Base-by-base conservation (phyloP, 1,140 invertebrate species). In the Lordiphosa clarofinis region DNA sequence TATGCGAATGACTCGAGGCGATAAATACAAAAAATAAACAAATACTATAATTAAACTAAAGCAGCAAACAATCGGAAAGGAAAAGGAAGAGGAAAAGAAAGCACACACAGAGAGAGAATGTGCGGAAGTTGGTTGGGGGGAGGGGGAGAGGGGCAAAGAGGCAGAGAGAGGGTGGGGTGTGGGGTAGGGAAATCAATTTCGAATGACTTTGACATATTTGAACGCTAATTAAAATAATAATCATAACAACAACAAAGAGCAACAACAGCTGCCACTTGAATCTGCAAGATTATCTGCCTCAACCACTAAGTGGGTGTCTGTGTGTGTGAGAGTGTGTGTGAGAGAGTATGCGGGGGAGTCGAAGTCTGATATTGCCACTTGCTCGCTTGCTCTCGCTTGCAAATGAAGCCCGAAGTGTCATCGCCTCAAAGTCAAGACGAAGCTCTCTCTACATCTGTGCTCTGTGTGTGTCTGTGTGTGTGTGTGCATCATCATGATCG, bases 181-280 rank as follows among this genome's bases (percentile, higher is more conserved):
- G n/a, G 28, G n/a, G 28, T 38, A 47, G 7, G 9, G 37, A 47
- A n/a, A 43, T 33, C n/a, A 24, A 43, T 42, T 33, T 11, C 13
- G 21, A 28, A 82, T 82, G 76, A 72, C 67, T 66, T 67, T 68
- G 70, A 68, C 59, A 75, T 81, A 71, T 81, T 81, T 76, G 44
- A 72, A 76, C 76, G 76, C 76, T 81, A 81, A 81, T 81, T 81
- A 81, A 64, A 81, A 81, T 82, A 81, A 79, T 69, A 79, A 79
- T 73, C 74, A 82, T 71, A 81, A 81, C 55, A 74, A 81, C 56
- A 70, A 61, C 66, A 56, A 40, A 28, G 24, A 28, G 24, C 38
- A 69, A 53, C 50, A 70, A 82, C 75, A 82, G 71, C 52, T 81
- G 76, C 58, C 76, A 81, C 76, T 81, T 56, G 55, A 81, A 69